Evolutionary conservation across 1,140 invertebrate genomes (phyloP).

Genomic region (Danaus melanippus): DNA sequence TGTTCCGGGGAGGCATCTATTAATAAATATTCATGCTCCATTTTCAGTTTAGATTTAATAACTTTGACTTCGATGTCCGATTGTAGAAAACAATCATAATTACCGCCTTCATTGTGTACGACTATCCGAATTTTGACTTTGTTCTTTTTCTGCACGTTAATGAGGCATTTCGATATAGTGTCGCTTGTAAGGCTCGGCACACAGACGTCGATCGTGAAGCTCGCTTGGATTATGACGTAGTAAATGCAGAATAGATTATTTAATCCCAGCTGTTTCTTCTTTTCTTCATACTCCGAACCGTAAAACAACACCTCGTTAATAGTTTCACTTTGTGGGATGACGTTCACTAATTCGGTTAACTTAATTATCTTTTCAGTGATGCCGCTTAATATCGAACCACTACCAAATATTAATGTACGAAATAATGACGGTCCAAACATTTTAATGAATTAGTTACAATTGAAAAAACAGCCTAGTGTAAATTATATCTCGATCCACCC

Average conservation of each 20-base stretch:
- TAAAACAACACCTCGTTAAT: constrained; percentile 55
- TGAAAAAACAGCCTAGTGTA: no score
- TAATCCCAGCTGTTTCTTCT: constrained; percentile 32
- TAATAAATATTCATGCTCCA: constrained; percentile 53
- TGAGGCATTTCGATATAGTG: constrained; percentile 39
- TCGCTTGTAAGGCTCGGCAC: constrained; percentile 40
- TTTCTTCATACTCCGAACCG: constrained; percentile 30
- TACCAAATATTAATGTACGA: constrained; percentile 11
- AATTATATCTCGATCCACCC: no score
- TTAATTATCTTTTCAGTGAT: constrained; percentile 19
- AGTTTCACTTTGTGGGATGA: constrained; percentile 16
- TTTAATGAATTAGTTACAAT: no score
- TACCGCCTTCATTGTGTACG: constrained; percentile 32
- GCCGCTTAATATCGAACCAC: constrained; percentile 19
- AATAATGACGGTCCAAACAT: no score
- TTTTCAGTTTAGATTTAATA: constrained; percentile 26
- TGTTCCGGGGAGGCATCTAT: constrained; percentile 27
- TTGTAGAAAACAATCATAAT: constrained; percentile 23
- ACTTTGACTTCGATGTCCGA: constrained; percentile 42
- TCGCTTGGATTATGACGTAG: constrained; percentile 39
- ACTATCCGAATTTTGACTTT: constrained; percentile 35
- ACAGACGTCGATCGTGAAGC: constrained; percentile 38
- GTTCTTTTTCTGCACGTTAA: constrained; percentile 34
- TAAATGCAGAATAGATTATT: constrained; percentile 48
- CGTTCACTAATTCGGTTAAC: constrained; percentile 1